Conservation (phyloP, 2,113 vertebrate genomes). For the Tupaia chinensis region DNA sequence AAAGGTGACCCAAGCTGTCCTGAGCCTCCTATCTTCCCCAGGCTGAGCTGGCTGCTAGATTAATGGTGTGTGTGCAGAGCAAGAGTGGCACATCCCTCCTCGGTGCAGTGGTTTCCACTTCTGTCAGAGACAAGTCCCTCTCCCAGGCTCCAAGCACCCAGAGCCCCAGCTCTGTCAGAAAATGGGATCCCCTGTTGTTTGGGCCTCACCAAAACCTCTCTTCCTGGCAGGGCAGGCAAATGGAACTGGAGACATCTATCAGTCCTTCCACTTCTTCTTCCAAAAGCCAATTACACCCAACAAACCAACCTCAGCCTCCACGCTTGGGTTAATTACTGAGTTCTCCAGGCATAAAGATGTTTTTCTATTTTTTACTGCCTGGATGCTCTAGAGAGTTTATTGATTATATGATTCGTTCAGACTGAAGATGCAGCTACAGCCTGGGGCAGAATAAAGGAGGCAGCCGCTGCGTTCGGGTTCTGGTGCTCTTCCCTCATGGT, state of each 20-base stretch:
- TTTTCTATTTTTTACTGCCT: background rate
- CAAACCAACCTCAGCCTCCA: background rate
- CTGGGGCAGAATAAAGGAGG: background rate
- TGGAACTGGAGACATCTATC: background rate
- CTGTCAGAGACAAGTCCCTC: background rate
- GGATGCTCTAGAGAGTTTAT: background rate
- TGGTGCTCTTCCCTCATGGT: fast-evolving
- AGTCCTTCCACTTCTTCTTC: background rate
- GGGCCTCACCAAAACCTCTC: background rate
- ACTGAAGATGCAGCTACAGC: background rate
- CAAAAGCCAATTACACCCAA: background rate
- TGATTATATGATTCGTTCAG: background rate
- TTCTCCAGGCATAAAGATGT: background rate
- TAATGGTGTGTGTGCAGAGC: slow-evolving; percentile 42
- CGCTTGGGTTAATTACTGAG: background rate
- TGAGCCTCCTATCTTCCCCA: background rate
- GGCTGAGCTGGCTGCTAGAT: slow-evolving; percentile 30
- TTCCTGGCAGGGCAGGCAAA: fast-evolving
- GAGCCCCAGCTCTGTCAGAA: background rate
- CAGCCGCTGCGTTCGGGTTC: fast-evolving
- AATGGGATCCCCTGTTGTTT: background rate
- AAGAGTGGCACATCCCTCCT: background rate
- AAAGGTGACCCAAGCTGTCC: slow-evolving; percentile 65
- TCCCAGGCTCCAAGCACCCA: background rate
- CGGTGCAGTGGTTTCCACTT: fast-evolving